phyloP scores from a whole-genome alignment of 1,140 invertebrate genomes.

The Drosophila parvula region DNA sequence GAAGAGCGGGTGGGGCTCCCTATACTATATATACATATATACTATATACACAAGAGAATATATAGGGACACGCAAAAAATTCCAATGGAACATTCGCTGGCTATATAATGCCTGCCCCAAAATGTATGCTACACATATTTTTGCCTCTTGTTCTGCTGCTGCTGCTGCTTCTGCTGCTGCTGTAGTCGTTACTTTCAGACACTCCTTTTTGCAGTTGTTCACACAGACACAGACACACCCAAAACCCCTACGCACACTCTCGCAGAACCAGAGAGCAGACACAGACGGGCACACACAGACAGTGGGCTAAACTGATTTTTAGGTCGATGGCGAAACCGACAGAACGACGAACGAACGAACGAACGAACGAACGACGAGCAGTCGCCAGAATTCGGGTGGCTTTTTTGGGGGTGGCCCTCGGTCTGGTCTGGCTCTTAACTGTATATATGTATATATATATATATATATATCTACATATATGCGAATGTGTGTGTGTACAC shows the following conservation, averaged over 20 bases:
- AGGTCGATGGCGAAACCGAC: constrained; percentile 76
- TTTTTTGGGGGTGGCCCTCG: constrained; percentile 36
- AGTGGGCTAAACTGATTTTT: constrained; percentile 77
- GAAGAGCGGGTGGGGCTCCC: background rate
- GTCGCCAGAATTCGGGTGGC: constrained; percentile 45
- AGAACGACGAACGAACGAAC: constrained; percentile 50
- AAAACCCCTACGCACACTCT: constrained; percentile 14
- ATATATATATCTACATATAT: constrained; percentile 4
- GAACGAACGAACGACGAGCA: constrained; percentile 1
- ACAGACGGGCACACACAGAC: constrained; percentile 47
- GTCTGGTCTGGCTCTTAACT: constrained; percentile 57
- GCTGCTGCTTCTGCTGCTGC: constrained; percentile 38
- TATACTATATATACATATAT: constrained; percentile 5
- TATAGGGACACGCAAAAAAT: constrained; percentile 18
- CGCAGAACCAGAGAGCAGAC: constrained; percentile 9
- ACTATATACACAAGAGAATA: background rate
- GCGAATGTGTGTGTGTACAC: constrained; percentile 14
- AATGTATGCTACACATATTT: constrained; percentile 75
- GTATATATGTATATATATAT: background rate
- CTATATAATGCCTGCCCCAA: constrained; percentile 53
- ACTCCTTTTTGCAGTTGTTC: constrained; percentile 71
- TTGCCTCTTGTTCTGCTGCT: constrained; percentile 36
- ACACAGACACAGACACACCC: constrained; percentile 40
- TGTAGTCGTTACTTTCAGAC: constrained; percentile 65
- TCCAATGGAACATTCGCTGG: constrained; percentile 20